Percentiles rank a stretch among this genome's conserved stretches.
These are phyloP conservation scores for Aphaenogaster ashmeadi DNA, from an alignment of 1,140 invertebrate genomes.

Conservation along the genomic window DNA sequence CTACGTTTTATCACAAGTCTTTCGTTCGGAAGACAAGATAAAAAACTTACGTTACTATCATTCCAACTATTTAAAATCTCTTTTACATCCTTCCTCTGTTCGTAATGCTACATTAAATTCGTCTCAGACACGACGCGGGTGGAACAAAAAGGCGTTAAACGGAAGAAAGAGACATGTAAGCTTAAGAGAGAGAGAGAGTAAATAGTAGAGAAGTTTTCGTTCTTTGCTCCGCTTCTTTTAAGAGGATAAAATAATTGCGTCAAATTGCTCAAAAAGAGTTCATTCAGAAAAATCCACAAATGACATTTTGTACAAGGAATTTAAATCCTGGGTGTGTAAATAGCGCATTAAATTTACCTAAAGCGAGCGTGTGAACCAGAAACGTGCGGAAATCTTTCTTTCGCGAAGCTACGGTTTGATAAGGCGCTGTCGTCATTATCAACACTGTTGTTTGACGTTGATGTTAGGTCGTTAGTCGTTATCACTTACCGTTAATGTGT, in stretches of 20 bases:
- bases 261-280: slow-evolving; percentile 22
- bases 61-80: slow-evolving; percentile 19
- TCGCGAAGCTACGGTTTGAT: not conserved
- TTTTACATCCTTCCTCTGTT: slow-evolving; percentile 16
- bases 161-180: slow-evolving; percentile 24
- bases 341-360: not conserved
- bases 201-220: slow-evolving; percentile 37
- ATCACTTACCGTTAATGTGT: slow-evolving; percentile 90
- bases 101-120: slow-evolving; percentile 45
- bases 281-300: slow-evolving; percentile 24
- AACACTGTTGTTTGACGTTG: not conserved
- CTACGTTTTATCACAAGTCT: not conserved
- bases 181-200: not conserved
- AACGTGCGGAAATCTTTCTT: not conserved
- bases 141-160: slow-evolving; percentile 32
- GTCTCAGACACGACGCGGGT: not conserved
- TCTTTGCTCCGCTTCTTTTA: slow-evolving; percentile 38
- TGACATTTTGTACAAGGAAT: not conserved
- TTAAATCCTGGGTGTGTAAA: slow-evolving; percentile 1
- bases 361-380: not conserved
- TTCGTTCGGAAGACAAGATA: not conserved
- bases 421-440: not conserved
- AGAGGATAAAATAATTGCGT: slow-evolving; percentile 41
- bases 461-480: not conserved
- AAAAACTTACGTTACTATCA: slow-evolving; percentile 30